Conservation (phyloP, 2,797 vertebrate genomes). For the Poecilia gillii region DNA sequence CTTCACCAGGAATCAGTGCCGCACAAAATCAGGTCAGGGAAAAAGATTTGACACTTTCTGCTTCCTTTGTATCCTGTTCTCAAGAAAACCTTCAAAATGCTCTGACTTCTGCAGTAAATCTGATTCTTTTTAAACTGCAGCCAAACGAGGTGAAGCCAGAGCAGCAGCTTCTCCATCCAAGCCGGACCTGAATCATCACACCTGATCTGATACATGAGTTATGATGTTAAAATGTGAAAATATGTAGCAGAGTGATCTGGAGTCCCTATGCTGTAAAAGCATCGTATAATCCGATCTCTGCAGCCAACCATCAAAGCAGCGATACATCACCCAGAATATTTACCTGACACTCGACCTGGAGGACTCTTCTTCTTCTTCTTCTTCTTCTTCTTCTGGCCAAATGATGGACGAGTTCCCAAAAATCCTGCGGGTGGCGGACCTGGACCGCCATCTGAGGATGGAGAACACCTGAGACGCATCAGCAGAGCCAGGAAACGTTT, state of each 20-base stretch:
- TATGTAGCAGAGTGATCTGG: background rate
- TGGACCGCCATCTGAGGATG: constrained; percentile 2
- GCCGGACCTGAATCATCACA: background rate
- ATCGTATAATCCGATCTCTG: background rate
- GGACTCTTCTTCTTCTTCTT: background rate
- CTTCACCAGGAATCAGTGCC: background rate
- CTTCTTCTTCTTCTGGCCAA: background rate
- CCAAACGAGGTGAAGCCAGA: background rate
- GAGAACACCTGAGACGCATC: constrained; percentile 15
- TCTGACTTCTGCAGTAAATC: background rate
- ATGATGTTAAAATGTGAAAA: background rate
- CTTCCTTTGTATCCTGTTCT: background rate
- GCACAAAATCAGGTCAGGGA: background rate
- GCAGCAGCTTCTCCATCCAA: background rate
- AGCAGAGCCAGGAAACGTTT: background rate
- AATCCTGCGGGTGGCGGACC: background rate
- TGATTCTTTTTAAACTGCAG: background rate
- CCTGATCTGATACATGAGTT: background rate
- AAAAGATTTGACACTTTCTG: no score
- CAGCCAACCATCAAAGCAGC: constrained; percentile 12
- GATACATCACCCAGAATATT: constrained; percentile 41
- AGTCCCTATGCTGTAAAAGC: background rate
- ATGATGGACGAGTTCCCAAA: background rate
- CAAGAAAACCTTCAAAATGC: background rate
- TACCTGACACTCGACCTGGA: constrained; percentile 38